Evolutionary conservation across 2,797 vertebrate species (phyloP).

Genomic region (Fistularia tabacaria): DNA sequence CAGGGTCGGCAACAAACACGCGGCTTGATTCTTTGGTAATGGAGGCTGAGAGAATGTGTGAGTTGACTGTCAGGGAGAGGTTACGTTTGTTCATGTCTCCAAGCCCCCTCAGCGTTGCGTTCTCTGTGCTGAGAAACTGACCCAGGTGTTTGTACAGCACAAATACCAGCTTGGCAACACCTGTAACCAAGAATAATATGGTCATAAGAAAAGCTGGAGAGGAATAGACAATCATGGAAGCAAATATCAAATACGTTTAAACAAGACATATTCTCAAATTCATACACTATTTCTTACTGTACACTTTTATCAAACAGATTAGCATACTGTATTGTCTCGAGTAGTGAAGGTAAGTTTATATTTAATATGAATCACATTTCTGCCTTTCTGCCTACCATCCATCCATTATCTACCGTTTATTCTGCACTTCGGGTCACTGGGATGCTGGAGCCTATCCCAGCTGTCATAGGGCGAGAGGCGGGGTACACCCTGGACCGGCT

Average conservation of each 20-base stretch:
- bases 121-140: conserved; percentile 94
- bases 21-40: conserved; percentile 98
- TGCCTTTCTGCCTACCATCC: no score
- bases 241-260: background rate
- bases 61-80: conserved; percentile 91
- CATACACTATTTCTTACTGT: no score
- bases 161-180: conserved; percentile 97
- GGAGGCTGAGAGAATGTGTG: conserved; percentile 94
- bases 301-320: no score
- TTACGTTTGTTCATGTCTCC: conserved; percentile 61
- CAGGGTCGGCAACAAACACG: conserved; percentile 92
- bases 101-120: conserved; percentile 86
- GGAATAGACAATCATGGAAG: background rate
- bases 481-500: no score
- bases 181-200: conserved; percentile 59
- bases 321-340: no score
- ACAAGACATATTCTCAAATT: no score
- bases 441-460: no score
- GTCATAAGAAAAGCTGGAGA: conserved; percentile 5
- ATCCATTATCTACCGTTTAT: no score
- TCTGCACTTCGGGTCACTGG: no score
- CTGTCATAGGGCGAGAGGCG: no score
- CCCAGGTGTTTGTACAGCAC: conserved; percentile 96
- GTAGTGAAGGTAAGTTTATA: no score
- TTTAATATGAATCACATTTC: no score